Evolutionary conservation across 2,113 vertebrate species (phyloP), one percentile per base, ranked within the genome.

Genomic region (Brachyhypopomus occidentalis): DNA sequence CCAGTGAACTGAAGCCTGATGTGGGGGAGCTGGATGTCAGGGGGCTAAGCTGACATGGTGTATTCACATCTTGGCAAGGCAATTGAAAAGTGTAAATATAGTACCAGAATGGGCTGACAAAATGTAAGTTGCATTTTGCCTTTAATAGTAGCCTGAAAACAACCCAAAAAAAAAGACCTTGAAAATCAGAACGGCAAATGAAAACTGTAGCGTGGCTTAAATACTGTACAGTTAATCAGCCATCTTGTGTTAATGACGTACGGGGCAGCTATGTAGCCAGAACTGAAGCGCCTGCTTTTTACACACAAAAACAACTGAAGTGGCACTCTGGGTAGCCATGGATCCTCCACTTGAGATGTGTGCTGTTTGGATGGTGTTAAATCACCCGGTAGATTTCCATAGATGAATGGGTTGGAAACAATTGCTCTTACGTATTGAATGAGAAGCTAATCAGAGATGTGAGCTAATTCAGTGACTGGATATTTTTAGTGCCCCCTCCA

Each of bases 401-500:
- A 41, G 52, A 55, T 30, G 55, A 69, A 59, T 77, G 75, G 60
- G 45, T 73, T 58, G 56, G 70, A 74, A 79, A 82, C 27, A 58
- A 38, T 77, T 36, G 69, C 77, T 82, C 71, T 85, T 78, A 70
- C 78, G 82, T 76, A 84, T 84, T 81, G 81, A 63, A 85, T 78
- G 62, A 69, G 82, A 16, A 72, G 34, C 81, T 82, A 52, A 75
- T 66, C 80, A 85, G 79, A 85, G 79, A 83, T 89, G 85, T 84
- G 56, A 64, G 55, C 85, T 89, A 91, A 89, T 87, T 80, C 82
- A 64, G 69, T 75, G 76, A 81, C 27, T 60, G 62, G 84, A 81
- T 88, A 85, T 83, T 80, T 84, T 73, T 64, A 77, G 84, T 81
- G 81, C 80, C 75, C 85, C 67, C 58, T 6, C 77, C 82, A 82